Percentiles rank a stretch among this genome's conserved stretches.
These are phyloP conservation scores for Bugulina stolonifera DNA, from an alignment of 2,888 invertebrate species.

Conservation along the genomic window DNA sequence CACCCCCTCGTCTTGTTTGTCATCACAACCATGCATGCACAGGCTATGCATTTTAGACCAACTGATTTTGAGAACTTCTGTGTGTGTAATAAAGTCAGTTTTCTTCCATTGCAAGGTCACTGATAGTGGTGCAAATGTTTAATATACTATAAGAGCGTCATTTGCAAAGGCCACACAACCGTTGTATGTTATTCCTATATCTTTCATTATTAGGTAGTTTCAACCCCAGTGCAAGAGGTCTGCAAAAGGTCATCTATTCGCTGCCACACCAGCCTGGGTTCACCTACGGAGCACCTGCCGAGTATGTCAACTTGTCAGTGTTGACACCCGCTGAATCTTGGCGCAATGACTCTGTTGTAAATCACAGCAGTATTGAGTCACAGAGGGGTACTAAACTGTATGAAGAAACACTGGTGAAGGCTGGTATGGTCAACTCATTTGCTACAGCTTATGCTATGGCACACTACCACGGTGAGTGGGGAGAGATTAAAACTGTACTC, in stretches of 20 bases:
- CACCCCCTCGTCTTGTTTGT: too few relatives aligned
- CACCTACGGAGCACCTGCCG: not conserved
- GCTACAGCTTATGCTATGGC: slow-evolving; percentile 60
- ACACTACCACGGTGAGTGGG: slow-evolving; percentile 71
- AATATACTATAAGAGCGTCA: too few relatives aligned
- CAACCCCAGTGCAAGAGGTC: not conserved
- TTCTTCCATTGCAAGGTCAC: too few relatives aligned
- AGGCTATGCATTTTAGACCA: too few relatives aligned
- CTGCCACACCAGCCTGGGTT: slow-evolving; percentile 16
- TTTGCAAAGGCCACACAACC: too few relatives aligned
- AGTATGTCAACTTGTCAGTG: not conserved
- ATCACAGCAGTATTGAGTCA: not conserved
- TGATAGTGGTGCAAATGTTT: too few relatives aligned
- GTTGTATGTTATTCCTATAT: too few relatives aligned
- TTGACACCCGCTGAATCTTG: not conserved
- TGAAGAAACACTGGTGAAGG: not conserved
- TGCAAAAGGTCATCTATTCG: not conserved
- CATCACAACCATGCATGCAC: too few relatives aligned
- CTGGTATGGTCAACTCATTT: slow-evolving; percentile 2
- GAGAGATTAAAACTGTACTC: too few relatives aligned
- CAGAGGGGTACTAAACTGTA: not conserved
- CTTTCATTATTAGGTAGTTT: too few relatives aligned
- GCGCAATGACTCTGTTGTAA: not conserved
- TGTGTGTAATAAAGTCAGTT: too few relatives aligned
- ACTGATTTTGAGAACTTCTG: too few relatives aligned